Evolutionary conservation across 1,140 invertebrate genomes (phyloP), one percentile per base, ranked within the genome.

Genomic region (Ceratina calcarata): DNA sequence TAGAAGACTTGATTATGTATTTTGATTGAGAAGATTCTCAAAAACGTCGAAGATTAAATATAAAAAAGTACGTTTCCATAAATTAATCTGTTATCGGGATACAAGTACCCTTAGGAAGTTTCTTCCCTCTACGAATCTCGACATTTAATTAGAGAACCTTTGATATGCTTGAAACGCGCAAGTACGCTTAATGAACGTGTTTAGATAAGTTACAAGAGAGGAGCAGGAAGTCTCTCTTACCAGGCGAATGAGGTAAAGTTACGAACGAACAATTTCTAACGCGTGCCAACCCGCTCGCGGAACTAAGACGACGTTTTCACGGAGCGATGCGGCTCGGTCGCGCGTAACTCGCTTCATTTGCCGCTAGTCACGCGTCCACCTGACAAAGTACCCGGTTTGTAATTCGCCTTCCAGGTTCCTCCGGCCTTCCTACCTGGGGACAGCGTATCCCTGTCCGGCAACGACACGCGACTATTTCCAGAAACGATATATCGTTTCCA

Each of bases 271-370:
- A 45, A 62, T 78, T 60, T 81, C 74, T 55, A 82, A 61, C 66
- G 62, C 22, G 65, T 70, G 51, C 60, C 69, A 68, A 32, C 45
- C 37, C 73, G 57, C 58, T 64, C 71, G 66, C 68, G 71, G 55
- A 64, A 65, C 72, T 27, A 71, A 84, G 85, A 79, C 85, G 81
- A 72, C 84, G 83, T 84, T 90, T 91, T 91, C 89, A 90, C 89
- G 90, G 86, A 87, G 82, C 71, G 81, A 81, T 85, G 84, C 82
- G 83, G 81, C 87, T 83, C 64, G 85, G 84, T 82, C 70, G 86
- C 89, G 89, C 86, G 88, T 90, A 91, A 91, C 89, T 86, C 81
- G 89, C 83, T 88, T 90, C 89, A 90, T 90, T 91, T 87, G 87
- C 87, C 80, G 83, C 81, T 85, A 87, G 90, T 90, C 90, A 91